Conservation (phyloP, 2,797 vertebrate species). For the Acipenser oxyrinchus region DNA sequence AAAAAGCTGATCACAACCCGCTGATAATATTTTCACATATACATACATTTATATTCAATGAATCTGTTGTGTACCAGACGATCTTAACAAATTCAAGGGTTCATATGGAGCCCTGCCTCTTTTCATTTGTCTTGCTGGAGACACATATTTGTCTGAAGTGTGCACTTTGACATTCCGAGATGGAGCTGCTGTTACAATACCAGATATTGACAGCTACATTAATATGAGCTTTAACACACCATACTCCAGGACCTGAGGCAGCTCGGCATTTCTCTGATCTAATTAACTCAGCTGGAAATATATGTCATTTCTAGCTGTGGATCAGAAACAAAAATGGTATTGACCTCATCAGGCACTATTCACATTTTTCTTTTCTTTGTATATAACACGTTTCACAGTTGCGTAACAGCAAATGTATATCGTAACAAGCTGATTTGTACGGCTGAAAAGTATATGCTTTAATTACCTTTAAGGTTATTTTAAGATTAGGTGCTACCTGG, state of each 20-base stretch:
- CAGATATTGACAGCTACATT: slow-evolving; percentile 29
- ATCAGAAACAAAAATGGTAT: slow-evolving; percentile 43
- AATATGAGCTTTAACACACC: not conserved
- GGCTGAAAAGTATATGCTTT: too few species aligned
- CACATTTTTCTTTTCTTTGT: slow-evolving; percentile 39
- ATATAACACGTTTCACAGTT: too few species aligned
- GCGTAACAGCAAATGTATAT: too few species aligned
- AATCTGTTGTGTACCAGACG: too few species aligned
- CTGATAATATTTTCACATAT: too few species aligned
- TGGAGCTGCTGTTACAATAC: slow-evolving; percentile 46
- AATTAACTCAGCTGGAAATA: slow-evolving; percentile 12
- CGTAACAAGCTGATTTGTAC: too few species aligned
- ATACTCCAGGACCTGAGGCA: not conserved
- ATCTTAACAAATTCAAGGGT: too few species aligned
- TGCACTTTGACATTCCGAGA: slow-evolving; percentile 44
- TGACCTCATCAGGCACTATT: slow-evolving; percentile 39
- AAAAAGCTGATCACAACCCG: too few species aligned
- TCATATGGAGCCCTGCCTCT: slow-evolving; percentile 20
- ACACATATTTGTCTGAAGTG: slow-evolving; percentile 45
- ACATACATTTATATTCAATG: too few species aligned
- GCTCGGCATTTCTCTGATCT: not conserved
- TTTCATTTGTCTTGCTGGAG: slow-evolving; percentile 54
- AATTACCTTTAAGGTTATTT: too few species aligned
- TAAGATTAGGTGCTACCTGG: too few species aligned
- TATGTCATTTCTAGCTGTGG: slow-evolving; percentile 43